A percentile compares a stretch with the other conserved stretches of the same genome.
Conservation (phyloP, 2,113 vertebrate species). For the Thunnus maccoyii region DNA sequence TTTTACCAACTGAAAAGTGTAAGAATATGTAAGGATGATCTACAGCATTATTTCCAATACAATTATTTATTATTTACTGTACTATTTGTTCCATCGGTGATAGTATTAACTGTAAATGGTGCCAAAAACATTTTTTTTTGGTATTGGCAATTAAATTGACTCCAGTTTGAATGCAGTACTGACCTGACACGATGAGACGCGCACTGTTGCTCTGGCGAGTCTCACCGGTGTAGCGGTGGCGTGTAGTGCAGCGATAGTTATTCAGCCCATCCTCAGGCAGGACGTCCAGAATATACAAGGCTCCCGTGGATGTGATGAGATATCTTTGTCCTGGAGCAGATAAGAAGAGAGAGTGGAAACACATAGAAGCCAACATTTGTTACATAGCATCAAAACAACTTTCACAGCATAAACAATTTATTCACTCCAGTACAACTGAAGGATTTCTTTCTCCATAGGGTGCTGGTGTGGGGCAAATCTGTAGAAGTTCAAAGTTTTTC, state of each 20-base stretch:
- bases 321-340: slow-evolving; percentile 95
- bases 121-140: no score
- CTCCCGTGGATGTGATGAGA: slow-evolving; percentile 99
- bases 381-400: slow-evolving; percentile 27
- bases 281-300: slow-evolving; percentile 99
- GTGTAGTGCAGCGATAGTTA: slow-evolving; percentile 98
- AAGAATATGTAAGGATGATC: no score
- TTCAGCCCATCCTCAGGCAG: slow-evolving; percentile 98
- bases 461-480: slow-evolving; percentile 6
- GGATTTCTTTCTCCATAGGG: slow-evolving; percentile 36
- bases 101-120: background rate
- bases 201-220: slow-evolving; percentile 99
- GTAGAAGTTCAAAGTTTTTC: background rate
- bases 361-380: slow-evolving; percentile 36
- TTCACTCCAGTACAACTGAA: slow-evolving; percentile 9
- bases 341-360: background rate
- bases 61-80: background rate
- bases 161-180: slow-evolving; percentile 31
- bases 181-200: slow-evolving; percentile 97
- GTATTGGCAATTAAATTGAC: background rate
- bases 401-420: slow-evolving; percentile 27
- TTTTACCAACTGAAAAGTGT: no score
- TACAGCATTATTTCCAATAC: no score
- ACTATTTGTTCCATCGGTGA: background rate
- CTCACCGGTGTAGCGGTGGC: slow-evolving; percentile 98